Conservation (phyloP, 2,113 vertebrate genomes). For the Callipepla squamata region DNA sequence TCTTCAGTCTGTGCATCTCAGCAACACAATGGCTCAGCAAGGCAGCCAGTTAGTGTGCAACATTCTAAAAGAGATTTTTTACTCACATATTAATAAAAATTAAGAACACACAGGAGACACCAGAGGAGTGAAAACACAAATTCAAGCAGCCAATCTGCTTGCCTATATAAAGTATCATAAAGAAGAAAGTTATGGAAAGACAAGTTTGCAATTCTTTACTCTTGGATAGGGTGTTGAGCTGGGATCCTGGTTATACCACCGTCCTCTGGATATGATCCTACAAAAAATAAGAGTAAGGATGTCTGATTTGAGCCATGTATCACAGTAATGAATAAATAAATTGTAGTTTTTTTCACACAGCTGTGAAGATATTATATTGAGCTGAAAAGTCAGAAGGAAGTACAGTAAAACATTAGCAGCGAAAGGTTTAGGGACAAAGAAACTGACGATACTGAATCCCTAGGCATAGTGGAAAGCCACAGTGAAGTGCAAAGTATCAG, state of each 20-base stretch:
- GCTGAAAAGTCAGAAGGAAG: not conserved
- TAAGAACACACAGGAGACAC: not conserved
- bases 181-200: not conserved
- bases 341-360: not conserved
- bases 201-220: not conserved
- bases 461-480: not conserved
- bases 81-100: not conserved
- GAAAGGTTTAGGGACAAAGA: not conserved
- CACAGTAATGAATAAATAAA: not conserved
- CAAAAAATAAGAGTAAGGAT: not conserved
- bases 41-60: not conserved
- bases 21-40: not conserved
- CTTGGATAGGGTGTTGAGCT: not conserved
- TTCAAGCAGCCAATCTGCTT: not conserved
- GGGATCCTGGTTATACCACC: not conserved
- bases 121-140: not conserved
- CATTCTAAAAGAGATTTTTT: not conserved
- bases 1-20: not conserved
- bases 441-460: not conserved
- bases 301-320: not conserved
- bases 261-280: not conserved
- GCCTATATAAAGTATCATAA: not conserved
- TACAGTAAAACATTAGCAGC: not conserved
- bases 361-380: not conserved
- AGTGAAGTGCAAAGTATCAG: accelerated